A percentile compares a stretch with the other conserved stretches of the same genome.
These are phyloP conservation scores for Calephelis perditalis DNA, from an alignment of 2,888 invertebrate species.

Conservation along the genomic window DNA sequence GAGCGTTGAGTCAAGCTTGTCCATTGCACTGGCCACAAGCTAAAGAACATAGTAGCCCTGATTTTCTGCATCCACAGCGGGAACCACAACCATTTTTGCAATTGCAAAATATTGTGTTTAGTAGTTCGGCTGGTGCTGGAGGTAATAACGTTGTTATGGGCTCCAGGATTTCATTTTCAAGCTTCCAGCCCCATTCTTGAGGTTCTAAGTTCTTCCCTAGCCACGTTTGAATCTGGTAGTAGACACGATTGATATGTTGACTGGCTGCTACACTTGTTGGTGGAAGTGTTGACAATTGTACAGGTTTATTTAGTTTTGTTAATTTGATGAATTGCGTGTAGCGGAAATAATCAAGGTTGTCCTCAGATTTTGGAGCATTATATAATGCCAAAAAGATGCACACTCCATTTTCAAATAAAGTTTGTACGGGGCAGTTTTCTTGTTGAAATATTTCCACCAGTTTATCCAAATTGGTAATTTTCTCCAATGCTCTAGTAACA, in stretches of 20 bases:
- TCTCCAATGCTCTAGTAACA: conserved; percentile 31
- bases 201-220: not conserved
- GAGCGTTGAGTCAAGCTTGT: conserved; percentile 22
- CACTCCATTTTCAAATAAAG: conserved; percentile 3
- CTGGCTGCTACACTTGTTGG: not conserved
- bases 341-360: not conserved
- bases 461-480: conserved; percentile 35
- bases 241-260: conserved; percentile 1
- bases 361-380: conserved; percentile 5
- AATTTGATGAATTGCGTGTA: not conserved
- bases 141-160: not conserved
- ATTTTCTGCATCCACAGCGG: conserved; percentile 28
- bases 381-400: conserved; percentile 1
- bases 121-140: not conserved
- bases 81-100: conserved; percentile 10
- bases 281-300: not conserved
- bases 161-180: not conserved
- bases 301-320: not conserved
- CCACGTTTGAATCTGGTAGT: not conserved
- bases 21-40: conserved; percentile 23
- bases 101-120: not conserved
- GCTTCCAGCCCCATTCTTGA: not conserved
- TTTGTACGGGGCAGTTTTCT: conserved; percentile 42
- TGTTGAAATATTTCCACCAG: conserved; percentile 34
- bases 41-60: conserved; percentile 32